These are phyloP conservation scores for Hydrophis major DNA, from an alignment of 2,797 vertebrate genomes.

Conservation along the genomic window DNA sequence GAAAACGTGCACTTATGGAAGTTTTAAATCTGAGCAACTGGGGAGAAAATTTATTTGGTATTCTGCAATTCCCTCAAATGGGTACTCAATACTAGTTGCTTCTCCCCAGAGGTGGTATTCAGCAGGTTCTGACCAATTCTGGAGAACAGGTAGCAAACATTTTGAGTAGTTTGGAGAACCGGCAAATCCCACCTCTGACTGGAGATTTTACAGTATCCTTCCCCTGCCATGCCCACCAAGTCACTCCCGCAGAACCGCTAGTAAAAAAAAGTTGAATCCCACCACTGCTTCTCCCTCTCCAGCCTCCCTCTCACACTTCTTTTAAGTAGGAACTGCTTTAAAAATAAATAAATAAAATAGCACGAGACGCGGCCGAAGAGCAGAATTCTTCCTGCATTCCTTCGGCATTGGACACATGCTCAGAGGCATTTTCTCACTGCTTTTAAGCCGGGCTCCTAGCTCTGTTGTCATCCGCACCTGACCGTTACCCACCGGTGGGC, in stretches of 20 bases:
- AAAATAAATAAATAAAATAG: neutral
- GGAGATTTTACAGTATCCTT: too few species aligned
- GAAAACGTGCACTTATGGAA: neutral
- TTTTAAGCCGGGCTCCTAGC: neutral
- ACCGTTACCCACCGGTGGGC: neutral
- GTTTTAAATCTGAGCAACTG: neutral
- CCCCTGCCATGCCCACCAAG: too few species aligned
- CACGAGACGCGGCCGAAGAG: neutral
- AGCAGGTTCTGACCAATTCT: too few species aligned
- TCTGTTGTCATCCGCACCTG: too few species aligned
- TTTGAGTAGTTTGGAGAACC: too few species aligned
- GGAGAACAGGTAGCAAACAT: too few species aligned
- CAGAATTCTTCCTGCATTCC: neutral
- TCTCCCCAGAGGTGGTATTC: too few species aligned
- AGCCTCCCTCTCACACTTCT: neutral
- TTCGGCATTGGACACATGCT: neutral
- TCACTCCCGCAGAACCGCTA: too few species aligned
- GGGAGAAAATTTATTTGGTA: neutral
- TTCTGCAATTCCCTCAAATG: neutral
- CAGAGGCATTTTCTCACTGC: neutral
- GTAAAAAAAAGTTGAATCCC: too few species aligned
- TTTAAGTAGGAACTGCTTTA: neutral
- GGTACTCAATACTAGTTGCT: too few species aligned
- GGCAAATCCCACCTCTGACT: too few species aligned
- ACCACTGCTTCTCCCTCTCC: too few species aligned